Percentiles rank a stretch among this genome's conserved stretches.
phyloP scores from a whole-genome alignment of 1,140 invertebrate genomes.

The Leptestheria dahalacensis region DNA sequence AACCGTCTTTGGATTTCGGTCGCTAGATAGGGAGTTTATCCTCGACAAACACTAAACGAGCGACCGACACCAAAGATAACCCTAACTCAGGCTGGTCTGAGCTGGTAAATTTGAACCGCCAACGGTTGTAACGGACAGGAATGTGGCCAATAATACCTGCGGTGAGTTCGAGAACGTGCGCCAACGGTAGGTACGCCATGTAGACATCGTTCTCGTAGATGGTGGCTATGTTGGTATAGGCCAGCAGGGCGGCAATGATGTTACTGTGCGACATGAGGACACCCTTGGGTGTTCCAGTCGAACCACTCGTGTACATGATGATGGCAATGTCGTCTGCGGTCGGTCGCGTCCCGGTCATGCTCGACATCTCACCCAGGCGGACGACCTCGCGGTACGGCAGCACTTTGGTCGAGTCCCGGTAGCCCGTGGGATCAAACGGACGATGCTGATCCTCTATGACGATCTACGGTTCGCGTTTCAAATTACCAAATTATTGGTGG shows the following conservation, averaged over 20 bases:
- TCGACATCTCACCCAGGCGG: slow-evolving; percentile 29
- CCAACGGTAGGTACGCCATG: slow-evolving; percentile 88
- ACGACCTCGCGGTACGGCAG: slow-evolving; percentile 43
- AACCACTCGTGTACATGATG: slow-evolving; percentile 93
- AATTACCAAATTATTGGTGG: background rate
- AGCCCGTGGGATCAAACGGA: slow-evolving; percentile 19
- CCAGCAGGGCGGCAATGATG: slow-evolving; percentile 71
- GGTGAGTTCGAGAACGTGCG: slow-evolving; percentile 91
- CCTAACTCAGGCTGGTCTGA: too few relatives aligned
- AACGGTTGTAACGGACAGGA: too few relatives aligned
- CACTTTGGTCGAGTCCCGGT: slow-evolving; percentile 46
- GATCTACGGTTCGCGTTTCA: background rate
- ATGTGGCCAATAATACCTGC: too few relatives aligned
- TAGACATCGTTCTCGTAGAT: slow-evolving; percentile 52
- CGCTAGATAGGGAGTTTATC: too few relatives aligned
- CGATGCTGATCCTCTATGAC: slow-evolving; percentile 17
- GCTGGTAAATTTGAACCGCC: too few relatives aligned
- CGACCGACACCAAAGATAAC: too few relatives aligned
- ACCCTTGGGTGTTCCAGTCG: slow-evolving; percentile 52
- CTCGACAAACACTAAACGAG: too few relatives aligned
- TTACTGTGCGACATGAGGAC: slow-evolving; percentile 66
- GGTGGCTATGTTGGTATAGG: slow-evolving; percentile 51
- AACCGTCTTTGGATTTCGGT: too few relatives aligned
- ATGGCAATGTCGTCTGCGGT: slow-evolving; percentile 64
- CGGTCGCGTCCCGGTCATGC: slow-evolving; percentile 37